Conservation (phyloP, 2,797 vertebrate species). For the Enteromius viviparus region DNA sequence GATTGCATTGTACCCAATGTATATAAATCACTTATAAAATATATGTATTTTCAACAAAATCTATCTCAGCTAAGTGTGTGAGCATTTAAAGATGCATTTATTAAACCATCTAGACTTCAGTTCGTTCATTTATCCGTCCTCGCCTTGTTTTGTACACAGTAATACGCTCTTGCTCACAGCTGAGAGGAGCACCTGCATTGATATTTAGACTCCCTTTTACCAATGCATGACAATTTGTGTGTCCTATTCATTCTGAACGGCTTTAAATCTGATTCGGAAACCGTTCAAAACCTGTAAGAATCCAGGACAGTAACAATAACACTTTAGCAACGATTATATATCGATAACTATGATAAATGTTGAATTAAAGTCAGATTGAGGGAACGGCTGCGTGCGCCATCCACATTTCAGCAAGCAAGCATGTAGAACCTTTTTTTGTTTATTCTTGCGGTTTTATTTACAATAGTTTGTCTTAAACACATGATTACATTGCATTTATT, state of each 20-base stretch:
- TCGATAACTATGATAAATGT: conserved; percentile 59
- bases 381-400: conserved; percentile 38
- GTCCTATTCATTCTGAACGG: conserved; percentile 24
- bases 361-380: conserved; percentile 50
- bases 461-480: conserved; percentile 74
- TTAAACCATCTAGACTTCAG: conserved; percentile 38
- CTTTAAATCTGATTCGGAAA: conserved; percentile 44
- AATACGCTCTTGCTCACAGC: conserved; percentile 43
- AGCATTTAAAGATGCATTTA: conserved; percentile 40
- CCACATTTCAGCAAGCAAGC: conserved; percentile 67
- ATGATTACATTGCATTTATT: conserved; percentile 70
- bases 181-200: conserved; percentile 63
- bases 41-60: conserved; percentile 40
- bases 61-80: conserved; percentile 52
- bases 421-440: conserved; percentile 63
- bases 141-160: conserved; percentile 18
- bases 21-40: conserved; percentile 60
- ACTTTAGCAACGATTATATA: conserved; percentile 42
- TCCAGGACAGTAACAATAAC: conserved; percentile 40
- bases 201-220: conserved; percentile 38
- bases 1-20: conserved; percentile 86
- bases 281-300: conserved; percentile 17
- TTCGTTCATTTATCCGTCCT: conserved; percentile 31
- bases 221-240: conserved; percentile 5
- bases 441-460: conserved; percentile 75